These are phyloP conservation scores for Bradysia coprophila DNA, from an alignment of 1,140 invertebrate species.

Conservation along the genomic window DNA sequence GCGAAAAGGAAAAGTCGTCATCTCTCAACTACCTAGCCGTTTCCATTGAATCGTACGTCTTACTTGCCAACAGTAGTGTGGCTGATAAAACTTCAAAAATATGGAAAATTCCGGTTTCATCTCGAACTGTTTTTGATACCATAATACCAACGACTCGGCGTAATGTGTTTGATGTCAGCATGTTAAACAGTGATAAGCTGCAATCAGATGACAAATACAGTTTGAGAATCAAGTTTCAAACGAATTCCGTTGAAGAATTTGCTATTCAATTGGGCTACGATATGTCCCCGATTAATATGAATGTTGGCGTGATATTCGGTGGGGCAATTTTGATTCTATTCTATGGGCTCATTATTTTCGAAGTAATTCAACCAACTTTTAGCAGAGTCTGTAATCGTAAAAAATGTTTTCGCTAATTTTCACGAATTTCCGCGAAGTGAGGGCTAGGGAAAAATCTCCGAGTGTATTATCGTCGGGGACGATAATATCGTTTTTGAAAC, in stretches of 20 bases:
- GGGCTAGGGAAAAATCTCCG: too few relatives aligned
- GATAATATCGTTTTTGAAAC: too few relatives aligned
- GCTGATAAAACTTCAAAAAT: neutral
- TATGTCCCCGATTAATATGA: constrained; percentile 31
- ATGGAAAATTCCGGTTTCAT: too few relatives aligned
- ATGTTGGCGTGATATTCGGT: constrained; percentile 43
- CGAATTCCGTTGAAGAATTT: neutral
- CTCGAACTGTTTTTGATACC: too few relatives aligned
- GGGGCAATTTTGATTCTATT: constrained; percentile 41
- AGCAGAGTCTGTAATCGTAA: too few relatives aligned
- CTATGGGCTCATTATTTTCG: constrained; percentile 57
- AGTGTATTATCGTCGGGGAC: too few relatives aligned
- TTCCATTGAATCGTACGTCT: neutral
- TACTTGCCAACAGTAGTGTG: neutral
- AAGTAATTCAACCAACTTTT: constrained; percentile 12
- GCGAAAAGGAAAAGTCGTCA: constrained; percentile 11
- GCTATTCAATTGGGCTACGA: constrained; percentile 24
- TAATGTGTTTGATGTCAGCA: too few relatives aligned
- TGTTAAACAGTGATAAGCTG: too few relatives aligned
- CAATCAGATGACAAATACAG: too few relatives aligned
- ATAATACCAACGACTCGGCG: too few relatives aligned
- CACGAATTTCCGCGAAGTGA: too few relatives aligned
- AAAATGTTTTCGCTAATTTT: too few relatives aligned
- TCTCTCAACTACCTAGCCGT: constrained; percentile 21
- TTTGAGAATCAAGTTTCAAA: neutral